Percentiles rank a stretch among this genome's conserved stretches.
phyloP scores from a whole-genome alignment of 2,888 invertebrate species.

The Hetaerina titia region DNA sequence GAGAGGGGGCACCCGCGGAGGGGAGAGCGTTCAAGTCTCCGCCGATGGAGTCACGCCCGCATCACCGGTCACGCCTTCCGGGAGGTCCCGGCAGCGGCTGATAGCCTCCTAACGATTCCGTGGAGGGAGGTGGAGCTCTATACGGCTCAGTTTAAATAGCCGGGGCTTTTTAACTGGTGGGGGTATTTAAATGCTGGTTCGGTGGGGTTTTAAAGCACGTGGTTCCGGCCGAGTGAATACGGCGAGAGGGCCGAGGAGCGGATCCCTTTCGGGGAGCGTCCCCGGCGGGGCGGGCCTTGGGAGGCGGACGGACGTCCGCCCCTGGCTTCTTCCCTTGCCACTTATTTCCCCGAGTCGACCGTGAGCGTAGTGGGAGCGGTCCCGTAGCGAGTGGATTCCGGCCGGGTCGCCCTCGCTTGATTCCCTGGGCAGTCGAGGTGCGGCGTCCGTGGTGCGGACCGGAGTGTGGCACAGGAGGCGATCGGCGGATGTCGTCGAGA shows the following conservation, averaged over 20 bases:
- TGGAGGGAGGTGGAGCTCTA: too few species aligned
- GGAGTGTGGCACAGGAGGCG: too few species aligned
- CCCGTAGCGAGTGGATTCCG: not conserved
- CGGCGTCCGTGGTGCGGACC: too few species aligned
- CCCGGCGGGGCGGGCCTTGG: not conserved
- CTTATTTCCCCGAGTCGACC: constrained; percentile 77
- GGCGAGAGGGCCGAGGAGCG: constrained; percentile 2
- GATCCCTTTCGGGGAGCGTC: constrained; percentile 66
- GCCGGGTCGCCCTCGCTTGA: too few species aligned
- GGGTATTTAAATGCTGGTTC: too few species aligned
- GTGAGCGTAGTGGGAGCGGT: not conserved
- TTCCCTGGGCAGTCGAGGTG: too few species aligned
- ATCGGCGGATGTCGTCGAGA: too few species aligned
- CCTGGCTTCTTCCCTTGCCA: constrained; percentile 75
- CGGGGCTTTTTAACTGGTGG: too few species aligned
- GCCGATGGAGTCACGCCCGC: constrained; percentile 70
- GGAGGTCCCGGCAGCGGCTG: too few species aligned
- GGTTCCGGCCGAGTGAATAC: not conserved
- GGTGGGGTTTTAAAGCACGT: not conserved
- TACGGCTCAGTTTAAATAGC: too few species aligned
- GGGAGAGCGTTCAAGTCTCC: constrained; percentile 70
- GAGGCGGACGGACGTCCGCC: constrained; percentile 73
- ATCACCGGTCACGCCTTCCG: too few species aligned
- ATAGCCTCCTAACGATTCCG: too few species aligned
- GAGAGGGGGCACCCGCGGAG: constrained; percentile 51